A percentile compares a stretch with the other conserved stretches of the same genome.
Evolutionary conservation across 2,113 vertebrate genomes (phyloP).

Genomic region (Anser cygnoides): DNA sequence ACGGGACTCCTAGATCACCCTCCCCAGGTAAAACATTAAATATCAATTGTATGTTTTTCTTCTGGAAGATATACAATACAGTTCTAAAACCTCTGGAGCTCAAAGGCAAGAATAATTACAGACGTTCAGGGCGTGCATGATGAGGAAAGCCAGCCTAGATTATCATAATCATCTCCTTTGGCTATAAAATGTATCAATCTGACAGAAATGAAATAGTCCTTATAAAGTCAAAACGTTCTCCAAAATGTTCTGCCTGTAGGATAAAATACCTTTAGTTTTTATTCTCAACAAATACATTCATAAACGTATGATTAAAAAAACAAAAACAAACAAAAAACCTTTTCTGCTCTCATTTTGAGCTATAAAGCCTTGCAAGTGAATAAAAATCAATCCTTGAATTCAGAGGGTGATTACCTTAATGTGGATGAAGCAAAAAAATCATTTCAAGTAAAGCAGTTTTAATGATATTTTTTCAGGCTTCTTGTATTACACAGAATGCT

Average conservation of each 20-base stretch:
- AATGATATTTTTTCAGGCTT: conserved; percentile 31
- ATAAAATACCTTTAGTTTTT: not conserved
- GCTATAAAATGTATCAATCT: not conserved
- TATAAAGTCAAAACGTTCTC: not conserved
- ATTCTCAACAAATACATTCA: not conserved
- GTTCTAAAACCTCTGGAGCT: not conserved
- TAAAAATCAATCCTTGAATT: conserved; percentile 4
- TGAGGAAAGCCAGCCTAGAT: not conserved
- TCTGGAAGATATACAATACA: not conserved
- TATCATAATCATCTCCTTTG: not conserved
- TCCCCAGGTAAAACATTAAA: not conserved
- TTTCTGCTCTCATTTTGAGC: conserved; percentile 2
- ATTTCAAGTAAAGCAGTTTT: conserved; percentile 62
- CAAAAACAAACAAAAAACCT: not conserved
- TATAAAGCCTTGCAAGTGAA: conserved; percentile 55
- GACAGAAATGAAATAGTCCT: not conserved
- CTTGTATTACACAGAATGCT: conserved; percentile 34
- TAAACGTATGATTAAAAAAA: not conserved
- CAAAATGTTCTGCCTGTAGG: not conserved
- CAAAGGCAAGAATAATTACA: not conserved
- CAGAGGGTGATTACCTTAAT: conserved; percentile 24
- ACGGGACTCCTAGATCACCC: not conserved
- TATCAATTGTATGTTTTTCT: not conserved
- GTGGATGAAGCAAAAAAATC: conserved; percentile 55
- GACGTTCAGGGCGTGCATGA: not conserved